A percentile compares a stretch with the other conserved stretches of the same genome.
phyloP scores from a whole-genome alignment of 2,797 vertebrate species.

The Onychomys torridus region DNA sequence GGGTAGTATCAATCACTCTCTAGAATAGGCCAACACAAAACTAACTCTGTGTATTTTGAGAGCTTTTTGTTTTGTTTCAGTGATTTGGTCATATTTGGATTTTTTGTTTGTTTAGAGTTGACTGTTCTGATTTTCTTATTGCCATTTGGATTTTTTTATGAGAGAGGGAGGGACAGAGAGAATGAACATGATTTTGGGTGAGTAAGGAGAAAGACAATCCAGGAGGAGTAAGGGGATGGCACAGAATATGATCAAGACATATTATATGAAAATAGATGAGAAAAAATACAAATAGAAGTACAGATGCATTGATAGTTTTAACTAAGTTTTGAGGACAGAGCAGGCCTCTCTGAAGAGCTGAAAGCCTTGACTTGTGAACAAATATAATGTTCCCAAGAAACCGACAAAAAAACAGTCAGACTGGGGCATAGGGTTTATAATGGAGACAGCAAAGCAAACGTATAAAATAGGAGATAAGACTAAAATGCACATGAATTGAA shows the following conservation, averaged over 20 bases:
- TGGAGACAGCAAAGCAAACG: neutral
- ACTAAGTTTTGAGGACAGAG: slow-evolving; percentile 1
- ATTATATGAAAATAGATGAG: neutral
- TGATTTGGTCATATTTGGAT: neutral
- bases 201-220: neutral
- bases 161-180: neutral
- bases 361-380: neutral
- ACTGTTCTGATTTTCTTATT: neutral
- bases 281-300: slow-evolving; percentile 19
- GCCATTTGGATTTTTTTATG: neutral
- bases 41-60: neutral
- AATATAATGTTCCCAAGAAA: neutral
- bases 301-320: neutral
- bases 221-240: too few species aligned
- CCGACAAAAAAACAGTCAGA: neutral
- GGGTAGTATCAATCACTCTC: neutral
- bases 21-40: neutral
- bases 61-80: neutral
- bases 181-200: too few species aligned
- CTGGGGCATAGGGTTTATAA: neutral
- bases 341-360: neutral
- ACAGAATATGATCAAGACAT: neutral
- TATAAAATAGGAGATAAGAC: neutral
- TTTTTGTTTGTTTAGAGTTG: neutral
- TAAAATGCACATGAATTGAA: neutral